These are phyloP conservation scores for Phoebastria nigripes DNA, from an alignment of 2,797 vertebrate species.

Conservation along the genomic window DNA sequence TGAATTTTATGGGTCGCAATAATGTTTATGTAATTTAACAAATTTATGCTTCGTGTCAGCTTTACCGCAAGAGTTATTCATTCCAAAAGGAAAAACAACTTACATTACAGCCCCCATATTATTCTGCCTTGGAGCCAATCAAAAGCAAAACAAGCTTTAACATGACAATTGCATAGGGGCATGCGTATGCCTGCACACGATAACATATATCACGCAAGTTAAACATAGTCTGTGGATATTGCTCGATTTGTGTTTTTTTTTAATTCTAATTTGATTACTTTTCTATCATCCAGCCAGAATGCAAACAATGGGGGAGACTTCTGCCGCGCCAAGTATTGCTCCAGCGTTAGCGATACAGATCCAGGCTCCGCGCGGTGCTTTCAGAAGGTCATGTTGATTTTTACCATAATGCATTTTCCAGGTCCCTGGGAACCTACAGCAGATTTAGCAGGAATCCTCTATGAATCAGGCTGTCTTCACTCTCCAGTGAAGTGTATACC, in stretches of 20 bases:
- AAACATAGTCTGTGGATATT: accelerated
- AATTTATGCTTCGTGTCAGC: slow-evolving; percentile 72
- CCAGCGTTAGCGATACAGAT: background rate
- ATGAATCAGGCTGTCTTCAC: background rate
- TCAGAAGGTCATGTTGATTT: background rate
- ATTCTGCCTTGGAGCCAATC: background rate
- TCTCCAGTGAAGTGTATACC: background rate
- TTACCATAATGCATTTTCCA: background rate
- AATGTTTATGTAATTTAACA: slow-evolving; percentile 81
- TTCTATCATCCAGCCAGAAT: background rate
- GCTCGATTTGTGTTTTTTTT: background rate
- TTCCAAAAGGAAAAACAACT: slow-evolving; percentile 60
- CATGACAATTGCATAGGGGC: background rate
- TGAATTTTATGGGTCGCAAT: slow-evolving; percentile 79
- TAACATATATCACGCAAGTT: background rate
- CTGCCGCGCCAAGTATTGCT: background rate
- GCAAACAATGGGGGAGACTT: background rate
- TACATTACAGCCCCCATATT: background rate
- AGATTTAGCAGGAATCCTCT: background rate
- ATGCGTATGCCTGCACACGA: background rate
- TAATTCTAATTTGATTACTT: background rate
- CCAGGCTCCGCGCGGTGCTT: background rate
- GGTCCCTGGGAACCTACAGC: background rate
- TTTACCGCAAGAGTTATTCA: slow-evolving; percentile 67
- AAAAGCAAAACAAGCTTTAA: background rate